phyloP scores from a whole-genome alignment of 2,888 invertebrate species.

The Caenorhabditis imperialis region DNA sequence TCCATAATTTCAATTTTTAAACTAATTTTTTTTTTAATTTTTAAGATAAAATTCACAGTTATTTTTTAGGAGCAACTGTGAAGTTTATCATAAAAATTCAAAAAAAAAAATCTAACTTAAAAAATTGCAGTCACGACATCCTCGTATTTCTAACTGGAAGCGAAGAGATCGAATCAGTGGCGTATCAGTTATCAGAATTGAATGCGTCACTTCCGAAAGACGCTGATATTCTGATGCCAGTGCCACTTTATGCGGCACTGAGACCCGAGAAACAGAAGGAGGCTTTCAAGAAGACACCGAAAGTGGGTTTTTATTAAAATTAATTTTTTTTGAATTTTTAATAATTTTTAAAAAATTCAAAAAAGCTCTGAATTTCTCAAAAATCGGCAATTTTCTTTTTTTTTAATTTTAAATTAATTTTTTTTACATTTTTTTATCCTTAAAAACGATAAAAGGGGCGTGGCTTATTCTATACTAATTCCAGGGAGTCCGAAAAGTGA shows the following conservation, averaged over 20 bases:
- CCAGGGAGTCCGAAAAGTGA: conserved; percentile 83
- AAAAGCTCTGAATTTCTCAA: too few species aligned
- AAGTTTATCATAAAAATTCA: too few species aligned
- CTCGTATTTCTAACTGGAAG: conserved; percentile 86
- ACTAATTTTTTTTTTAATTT: conserved; percentile 2
- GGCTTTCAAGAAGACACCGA: conserved; percentile 48
- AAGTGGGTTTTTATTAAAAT: conserved; percentile 6
- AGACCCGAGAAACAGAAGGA: conserved; percentile 55
- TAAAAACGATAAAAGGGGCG: neutral
- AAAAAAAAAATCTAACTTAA: too few species aligned
- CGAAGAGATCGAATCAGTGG: conserved; percentile 87
- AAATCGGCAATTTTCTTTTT: too few species aligned
- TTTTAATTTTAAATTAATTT: too few species aligned
- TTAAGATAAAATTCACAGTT: neutral
- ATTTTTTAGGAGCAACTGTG: too few species aligned
- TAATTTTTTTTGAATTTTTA: too few species aligned
- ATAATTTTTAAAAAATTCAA: too few species aligned
- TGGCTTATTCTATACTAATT: too few species aligned
- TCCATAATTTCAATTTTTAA: too few species aligned
- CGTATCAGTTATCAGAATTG: conserved; percentile 84
- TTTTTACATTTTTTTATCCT: too few species aligned
- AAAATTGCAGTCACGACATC: conserved; percentile 62
- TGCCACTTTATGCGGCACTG: conserved; percentile 67
- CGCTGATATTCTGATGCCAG: conserved; percentile 48
- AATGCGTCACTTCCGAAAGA: conserved; percentile 85